Base-by-base conservation (phyloP, 2,888 invertebrate genomes). In the Spicauda simplicius region DNA sequence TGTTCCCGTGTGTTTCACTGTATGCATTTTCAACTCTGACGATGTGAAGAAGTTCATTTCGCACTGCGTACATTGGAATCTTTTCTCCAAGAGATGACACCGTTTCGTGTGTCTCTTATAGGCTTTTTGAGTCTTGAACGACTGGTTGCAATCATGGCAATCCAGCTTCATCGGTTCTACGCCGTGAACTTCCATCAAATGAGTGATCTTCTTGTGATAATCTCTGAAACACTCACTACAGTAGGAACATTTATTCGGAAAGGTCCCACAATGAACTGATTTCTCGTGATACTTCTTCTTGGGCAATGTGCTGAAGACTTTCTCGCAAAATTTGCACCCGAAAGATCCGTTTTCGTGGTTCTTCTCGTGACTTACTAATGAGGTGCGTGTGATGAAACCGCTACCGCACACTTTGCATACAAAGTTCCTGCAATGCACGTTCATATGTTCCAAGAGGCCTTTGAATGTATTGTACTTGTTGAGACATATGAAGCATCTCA, bases 401-500 rank as follows among this genome's bases (percentile, higher is more conserved):
- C 80, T 75, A 2, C 77, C 78, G 60, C 86, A 86, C 14, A 77
- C 71, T 6, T 77, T 73, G 58, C 86, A 86, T 4, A 80, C 68
- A 55, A 79, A 85, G 64, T 86, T 84, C 8, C 78, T 76, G 25
- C 74, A 84, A 72, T 86, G 86, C 0, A 74, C 72, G 61, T 83
- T 84, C 85, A 86, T 86, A 37, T 86, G 86, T 57, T 82, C 81
- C 33, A 80, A 80, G 1, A 86, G 67, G 5, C 16, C 19, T 48
- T 88, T 87, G 64, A 90, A 90, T 0, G 78, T 81, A 4, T 72
- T 71, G 67, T 82, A 87, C 18, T 77, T 77, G 0, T 74, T 67
- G 0, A 73, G 68, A 65, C 90, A 90, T 0, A 85, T 77, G 0
- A 80, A 81, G 69, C 89, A 90, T 18, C 74, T 76, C 6, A 88